A percentile compares a stretch with the other conserved stretches of the same genome.
phyloP scores from a whole-genome alignment of 2,113 vertebrate genomes.

The Prionailurus viverrinus region DNA sequence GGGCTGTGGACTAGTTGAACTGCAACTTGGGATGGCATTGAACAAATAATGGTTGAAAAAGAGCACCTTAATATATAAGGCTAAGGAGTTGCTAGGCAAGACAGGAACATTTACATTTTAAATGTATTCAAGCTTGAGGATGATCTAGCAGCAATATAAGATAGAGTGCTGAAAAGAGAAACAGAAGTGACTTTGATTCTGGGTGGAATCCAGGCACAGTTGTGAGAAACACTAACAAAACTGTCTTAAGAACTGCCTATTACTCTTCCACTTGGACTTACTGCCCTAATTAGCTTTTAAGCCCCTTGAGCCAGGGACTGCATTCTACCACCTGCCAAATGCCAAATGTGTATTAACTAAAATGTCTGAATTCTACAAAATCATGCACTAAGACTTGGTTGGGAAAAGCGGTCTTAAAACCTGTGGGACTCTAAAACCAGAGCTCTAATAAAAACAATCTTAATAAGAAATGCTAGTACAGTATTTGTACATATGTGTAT shows the following conservation, averaged over 20 bases:
- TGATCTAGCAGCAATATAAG: constrained; percentile 7
- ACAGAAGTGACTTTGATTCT: constrained; percentile 8
- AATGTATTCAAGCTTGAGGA: background rate
- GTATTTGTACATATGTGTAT: background rate
- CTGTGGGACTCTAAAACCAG: background rate
- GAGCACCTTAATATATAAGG: background rate
- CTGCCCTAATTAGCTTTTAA: background rate
- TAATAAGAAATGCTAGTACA: background rate
- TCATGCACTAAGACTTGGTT: background rate
- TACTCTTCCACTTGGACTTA: background rate
- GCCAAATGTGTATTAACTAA: background rate
- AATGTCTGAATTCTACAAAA: background rate
- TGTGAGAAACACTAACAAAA: background rate
- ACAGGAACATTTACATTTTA: constrained; percentile 16
- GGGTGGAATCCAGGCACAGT: background rate
- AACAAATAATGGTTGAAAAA: background rate
- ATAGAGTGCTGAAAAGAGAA: constrained; percentile 6
- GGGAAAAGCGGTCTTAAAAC: background rate
- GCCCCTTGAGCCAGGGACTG: background rate
- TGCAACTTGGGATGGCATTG: background rate
- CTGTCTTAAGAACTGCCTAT: background rate
- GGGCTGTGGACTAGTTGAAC: background rate
- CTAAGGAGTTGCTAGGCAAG: background rate
- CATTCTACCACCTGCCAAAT: background rate
- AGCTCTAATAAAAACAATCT: background rate